These are phyloP conservation scores for Sminthurides aquaticus DNA, from an alignment of 2,888 invertebrate species.

Conservation along the genomic window DNA sequence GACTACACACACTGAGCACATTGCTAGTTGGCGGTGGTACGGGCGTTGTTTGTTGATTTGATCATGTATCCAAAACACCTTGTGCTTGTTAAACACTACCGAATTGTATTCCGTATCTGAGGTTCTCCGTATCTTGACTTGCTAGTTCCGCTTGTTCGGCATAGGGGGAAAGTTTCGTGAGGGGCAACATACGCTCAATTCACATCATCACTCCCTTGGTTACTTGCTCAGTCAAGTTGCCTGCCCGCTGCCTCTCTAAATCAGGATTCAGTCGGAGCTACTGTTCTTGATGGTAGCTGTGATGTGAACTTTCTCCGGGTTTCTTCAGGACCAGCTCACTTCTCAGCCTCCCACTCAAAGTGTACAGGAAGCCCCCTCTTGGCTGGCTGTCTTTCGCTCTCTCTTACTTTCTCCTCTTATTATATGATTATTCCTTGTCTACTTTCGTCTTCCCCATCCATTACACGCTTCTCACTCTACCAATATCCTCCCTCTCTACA, in stretches of 20 bases:
- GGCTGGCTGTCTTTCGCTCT: neutral
- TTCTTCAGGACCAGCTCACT: neutral
- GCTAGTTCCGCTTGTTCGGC: neutral
- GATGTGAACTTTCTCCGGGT: neutral
- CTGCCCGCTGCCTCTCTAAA: neutral
- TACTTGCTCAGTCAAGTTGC: too few species aligned
- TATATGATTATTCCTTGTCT: conserved; percentile 8
- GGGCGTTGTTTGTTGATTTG: too few species aligned
- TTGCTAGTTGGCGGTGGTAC: too few species aligned
- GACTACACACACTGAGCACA: too few species aligned
- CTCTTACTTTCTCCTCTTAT: neutral
- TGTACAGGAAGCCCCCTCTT: neutral
- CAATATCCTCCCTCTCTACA: neutral
- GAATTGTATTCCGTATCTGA: too few species aligned
- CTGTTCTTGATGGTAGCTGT: neutral
- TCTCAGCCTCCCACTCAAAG: neutral
- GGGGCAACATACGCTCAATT: neutral
- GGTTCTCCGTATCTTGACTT: neutral
- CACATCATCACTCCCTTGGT: too few species aligned
- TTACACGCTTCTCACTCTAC: conserved; percentile 1
- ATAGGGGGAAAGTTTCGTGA: too few species aligned
- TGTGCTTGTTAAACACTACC: too few species aligned
- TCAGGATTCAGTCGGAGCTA: neutral
- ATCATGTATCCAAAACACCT: neutral
- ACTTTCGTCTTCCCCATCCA: neutral